These are phyloP conservation scores for Perdita meconis DNA, from an alignment of 2,888 invertebrate species.

Conservation along the genomic window DNA sequence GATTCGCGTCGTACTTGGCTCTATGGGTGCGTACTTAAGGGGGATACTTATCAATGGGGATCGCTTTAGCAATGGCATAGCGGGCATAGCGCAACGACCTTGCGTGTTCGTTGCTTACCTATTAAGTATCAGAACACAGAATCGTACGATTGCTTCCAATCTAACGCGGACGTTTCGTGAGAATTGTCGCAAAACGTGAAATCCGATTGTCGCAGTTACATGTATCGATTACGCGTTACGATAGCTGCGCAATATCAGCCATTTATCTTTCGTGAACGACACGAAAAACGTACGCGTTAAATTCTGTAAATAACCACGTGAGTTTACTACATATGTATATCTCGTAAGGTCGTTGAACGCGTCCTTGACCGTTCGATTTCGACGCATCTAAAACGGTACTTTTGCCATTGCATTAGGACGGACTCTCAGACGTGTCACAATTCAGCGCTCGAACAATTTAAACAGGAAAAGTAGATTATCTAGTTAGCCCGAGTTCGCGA, in stretches of 20 bases:
- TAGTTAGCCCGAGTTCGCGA: too few relatives aligned
- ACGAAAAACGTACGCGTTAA: too few relatives aligned
- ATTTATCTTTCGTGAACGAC: too few relatives aligned
- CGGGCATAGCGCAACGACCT: conserved; percentile 9
- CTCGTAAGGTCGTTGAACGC: too few relatives aligned
- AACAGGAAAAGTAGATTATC: background rate
- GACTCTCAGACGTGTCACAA: background rate
- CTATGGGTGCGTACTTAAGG: conserved; percentile 17
- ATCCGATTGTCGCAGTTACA: conserved; percentile 14
- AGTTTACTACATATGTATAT: too few relatives aligned
- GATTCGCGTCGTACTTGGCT: conserved; percentile 35
- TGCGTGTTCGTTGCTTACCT: conserved; percentile 25
- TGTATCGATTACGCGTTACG: conserved; percentile 10
- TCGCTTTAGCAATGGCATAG: conserved; percentile 1
- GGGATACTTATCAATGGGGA: background rate
- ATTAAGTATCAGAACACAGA: conserved; percentile 41
- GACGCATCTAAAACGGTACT: conserved; percentile 7
- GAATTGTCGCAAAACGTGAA: conserved; percentile 3
- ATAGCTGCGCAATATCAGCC: too few relatives aligned
- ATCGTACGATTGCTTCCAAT: conserved; percentile 29
- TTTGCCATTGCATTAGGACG: background rate
- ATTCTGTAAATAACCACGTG: too few relatives aligned
- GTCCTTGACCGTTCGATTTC: background rate
- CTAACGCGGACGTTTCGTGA: background rate
- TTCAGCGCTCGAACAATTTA: background rate